Evolutionary conservation across 2,888 invertebrate genomes (phyloP).

Genomic region (Synanthedon andrenaeformis): DNA sequence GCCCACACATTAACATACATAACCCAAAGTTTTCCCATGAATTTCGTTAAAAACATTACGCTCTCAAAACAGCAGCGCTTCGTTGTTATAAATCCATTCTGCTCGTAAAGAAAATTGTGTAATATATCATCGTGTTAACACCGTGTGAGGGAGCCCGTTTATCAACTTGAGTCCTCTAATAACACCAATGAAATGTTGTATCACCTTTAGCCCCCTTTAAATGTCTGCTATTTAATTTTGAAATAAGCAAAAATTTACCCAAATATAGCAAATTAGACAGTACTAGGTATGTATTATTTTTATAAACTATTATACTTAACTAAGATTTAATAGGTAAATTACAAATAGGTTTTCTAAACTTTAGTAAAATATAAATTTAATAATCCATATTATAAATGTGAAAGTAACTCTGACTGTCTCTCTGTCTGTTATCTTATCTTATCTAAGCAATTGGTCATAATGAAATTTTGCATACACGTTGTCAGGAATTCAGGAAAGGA

Average conservation of each 20-base stretch:
- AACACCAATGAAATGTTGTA: conserved; percentile 22
- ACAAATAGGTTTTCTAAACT: too few species aligned
- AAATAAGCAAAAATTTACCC: neutral
- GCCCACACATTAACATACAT: too few species aligned
- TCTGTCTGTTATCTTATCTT: too few species aligned
- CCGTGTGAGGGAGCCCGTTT: conserved; percentile 46
- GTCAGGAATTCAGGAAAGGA: too few species aligned
- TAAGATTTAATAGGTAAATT: too few species aligned
- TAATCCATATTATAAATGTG: too few species aligned
- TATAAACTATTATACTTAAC: too few species aligned
- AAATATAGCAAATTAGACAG: neutral
- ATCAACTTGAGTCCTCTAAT: conserved; percentile 53
- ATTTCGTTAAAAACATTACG: conserved; percentile 8
- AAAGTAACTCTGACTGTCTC: too few species aligned
- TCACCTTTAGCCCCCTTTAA: conserved; percentile 6
- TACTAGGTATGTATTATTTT: neutral
- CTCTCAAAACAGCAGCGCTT: conserved; percentile 14
- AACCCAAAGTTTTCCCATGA: conserved; percentile 7
- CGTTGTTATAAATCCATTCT: conserved; percentile 49
- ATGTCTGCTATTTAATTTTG: neutral
- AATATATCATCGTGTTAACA: conserved; percentile 58
- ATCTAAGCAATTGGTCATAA: too few species aligned
- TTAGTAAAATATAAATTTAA: too few species aligned
- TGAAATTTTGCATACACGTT: too few species aligned
- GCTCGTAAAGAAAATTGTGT: conserved; percentile 62